Evolutionary conservation across 2,888 invertebrate genomes (phyloP).

Genomic region (Agrochola litura): DNA sequence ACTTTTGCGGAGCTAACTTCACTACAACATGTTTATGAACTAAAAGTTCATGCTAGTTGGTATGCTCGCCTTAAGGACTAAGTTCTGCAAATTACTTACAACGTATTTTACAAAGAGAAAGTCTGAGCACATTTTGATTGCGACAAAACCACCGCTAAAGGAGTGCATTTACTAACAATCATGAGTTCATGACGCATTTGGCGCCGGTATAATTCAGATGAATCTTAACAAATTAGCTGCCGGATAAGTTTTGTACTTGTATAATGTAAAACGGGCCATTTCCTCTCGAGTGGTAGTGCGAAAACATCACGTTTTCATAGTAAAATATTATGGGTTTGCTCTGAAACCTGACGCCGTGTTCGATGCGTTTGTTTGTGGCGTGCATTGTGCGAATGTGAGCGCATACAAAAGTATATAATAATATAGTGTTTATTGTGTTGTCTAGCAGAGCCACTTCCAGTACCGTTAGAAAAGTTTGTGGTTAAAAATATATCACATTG

Average conservation of each 20-base stretch:
- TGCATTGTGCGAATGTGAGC: conserved; percentile 61
- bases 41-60: conserved; percentile 47
- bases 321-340: conserved; percentile 74
- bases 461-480: conserved; percentile 69
- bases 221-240: conserved; percentile 52
- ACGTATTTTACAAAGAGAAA: conserved; percentile 32
- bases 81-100: conserved; percentile 38
- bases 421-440: conserved; percentile 64
- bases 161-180: conserved; percentile 29
- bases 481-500: conserved; percentile 53
- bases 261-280: conserved; percentile 58
- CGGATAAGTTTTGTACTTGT: conserved; percentile 40
- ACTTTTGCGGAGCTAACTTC: conserved; percentile 50
- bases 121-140: conserved; percentile 17
- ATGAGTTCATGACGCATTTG: conserved; percentile 12
- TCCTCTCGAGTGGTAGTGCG: conserved; percentile 55
- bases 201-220: conserved; percentile 16
- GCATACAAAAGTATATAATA: conserved; percentile 46
- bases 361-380: conserved; percentile 66
- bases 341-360: conserved; percentile 74
- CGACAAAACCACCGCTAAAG: conserved; percentile 7
- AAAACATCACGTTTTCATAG: conserved; percentile 79
- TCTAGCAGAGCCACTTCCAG: conserved; percentile 56
- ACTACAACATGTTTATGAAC: conserved; percentile 52
- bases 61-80: conserved; percentile 36